Evolutionary conservation across 2,888 invertebrate genomes (phyloP).

Genomic region (Tipula lateralis): DNA sequence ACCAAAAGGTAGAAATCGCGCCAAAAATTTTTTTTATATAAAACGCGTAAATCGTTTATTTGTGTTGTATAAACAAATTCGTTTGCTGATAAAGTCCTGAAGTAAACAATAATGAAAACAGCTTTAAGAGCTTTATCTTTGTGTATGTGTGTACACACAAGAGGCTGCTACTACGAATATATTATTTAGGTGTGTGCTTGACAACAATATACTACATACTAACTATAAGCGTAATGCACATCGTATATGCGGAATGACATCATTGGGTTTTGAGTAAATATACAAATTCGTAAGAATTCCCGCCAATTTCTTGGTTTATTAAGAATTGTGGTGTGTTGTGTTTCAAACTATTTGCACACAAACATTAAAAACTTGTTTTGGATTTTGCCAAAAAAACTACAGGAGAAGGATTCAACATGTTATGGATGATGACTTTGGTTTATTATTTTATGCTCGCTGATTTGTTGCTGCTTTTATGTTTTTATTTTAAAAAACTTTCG

Average conservation of each 20-base stretch:
- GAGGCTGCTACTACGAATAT: neutral
- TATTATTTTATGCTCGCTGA: neutral
- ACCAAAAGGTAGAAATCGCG: neutral
- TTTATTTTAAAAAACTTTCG: neutral
- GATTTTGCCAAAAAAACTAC: neutral
- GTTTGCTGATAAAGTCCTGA: neutral
- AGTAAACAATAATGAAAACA: neutral
- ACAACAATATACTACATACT: neutral
- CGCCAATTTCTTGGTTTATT: neutral
- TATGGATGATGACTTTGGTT: neutral
- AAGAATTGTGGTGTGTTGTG: neutral
- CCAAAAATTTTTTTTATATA: neutral
- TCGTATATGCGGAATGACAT: neutral
- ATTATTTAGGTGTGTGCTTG: too few relatives aligned
- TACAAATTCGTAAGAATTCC: neutral
- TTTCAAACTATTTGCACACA: neutral
- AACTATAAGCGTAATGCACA: neutral
- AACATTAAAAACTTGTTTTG: neutral
- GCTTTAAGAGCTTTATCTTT: too few relatives aligned
- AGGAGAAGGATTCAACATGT: constrained; percentile 1
- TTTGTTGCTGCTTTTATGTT: neutral
- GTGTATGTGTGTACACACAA: neutral
- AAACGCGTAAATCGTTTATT: neutral
- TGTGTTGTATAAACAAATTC: neutral
- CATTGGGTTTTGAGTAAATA: neutral